Conservation (phyloP, 2,113 vertebrate genomes). For the Strix uralensis region DNA sequence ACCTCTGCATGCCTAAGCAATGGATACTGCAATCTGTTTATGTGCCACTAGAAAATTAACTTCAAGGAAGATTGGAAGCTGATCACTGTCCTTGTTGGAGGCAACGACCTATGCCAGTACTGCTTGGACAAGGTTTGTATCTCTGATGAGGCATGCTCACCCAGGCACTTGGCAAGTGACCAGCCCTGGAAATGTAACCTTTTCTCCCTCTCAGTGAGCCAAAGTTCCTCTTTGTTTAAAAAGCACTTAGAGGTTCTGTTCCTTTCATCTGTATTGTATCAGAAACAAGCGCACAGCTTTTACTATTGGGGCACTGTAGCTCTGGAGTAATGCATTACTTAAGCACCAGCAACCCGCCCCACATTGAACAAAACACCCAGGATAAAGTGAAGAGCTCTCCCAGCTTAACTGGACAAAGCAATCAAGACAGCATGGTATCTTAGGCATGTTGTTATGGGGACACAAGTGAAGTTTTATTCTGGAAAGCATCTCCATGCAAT, state of each 20-base stretch:
- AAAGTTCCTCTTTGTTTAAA: constrained; percentile 25
- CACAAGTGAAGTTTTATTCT: not conserved
- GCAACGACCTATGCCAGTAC: constrained; percentile 89
- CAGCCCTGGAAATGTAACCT: not conserved
- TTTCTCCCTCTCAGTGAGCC: not conserved
- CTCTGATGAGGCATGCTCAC: not conserved
- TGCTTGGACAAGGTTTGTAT: constrained; percentile 83
- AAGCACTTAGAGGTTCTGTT: not conserved
- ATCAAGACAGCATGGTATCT: not conserved
- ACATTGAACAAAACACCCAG: not conserved
- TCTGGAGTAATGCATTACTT: not conserved
- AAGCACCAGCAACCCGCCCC: not conserved
- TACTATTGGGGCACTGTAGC: not conserved
- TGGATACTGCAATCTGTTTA: not conserved
- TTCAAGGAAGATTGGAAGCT: constrained; percentile 93
- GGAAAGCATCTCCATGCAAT: not conserved
- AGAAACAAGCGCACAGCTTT: not conserved
- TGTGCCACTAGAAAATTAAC: constrained; percentile 78
- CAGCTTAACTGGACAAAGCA: not conserved
- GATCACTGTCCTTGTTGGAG: constrained; percentile 89
- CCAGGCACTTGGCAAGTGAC: not conserved
- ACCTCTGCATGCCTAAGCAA: not conserved
- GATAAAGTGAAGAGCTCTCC: not conserved
- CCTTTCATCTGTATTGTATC: not conserved
- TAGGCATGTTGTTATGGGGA: not conserved